Evolutionary conservation across 2,888 invertebrate species (phyloP).

Genomic region (Asteroscopus sphinx): DNA sequence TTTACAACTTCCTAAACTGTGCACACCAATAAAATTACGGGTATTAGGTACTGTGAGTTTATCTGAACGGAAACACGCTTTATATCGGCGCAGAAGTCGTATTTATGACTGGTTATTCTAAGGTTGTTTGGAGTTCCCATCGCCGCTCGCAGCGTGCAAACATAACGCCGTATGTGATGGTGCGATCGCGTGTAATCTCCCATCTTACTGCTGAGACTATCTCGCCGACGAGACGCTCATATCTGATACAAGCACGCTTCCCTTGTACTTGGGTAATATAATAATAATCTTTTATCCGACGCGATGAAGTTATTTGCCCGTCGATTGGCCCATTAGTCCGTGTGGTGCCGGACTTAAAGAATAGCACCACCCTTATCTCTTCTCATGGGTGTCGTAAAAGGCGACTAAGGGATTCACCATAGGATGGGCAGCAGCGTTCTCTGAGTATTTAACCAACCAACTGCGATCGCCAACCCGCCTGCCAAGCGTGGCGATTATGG

Average conservation of each 20-base stretch:
- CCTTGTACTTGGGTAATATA: conserved; percentile 63
- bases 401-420: too few species aligned
- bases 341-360: too few species aligned
- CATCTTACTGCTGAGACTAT: conserved; percentile 55
- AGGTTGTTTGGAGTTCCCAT: conserved; percentile 78
- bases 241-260: conserved; percentile 71
- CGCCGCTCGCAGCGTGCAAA: conserved; percentile 65
- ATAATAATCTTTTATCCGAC: conserved; percentile 74
- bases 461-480: too few species aligned
- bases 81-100: conserved; percentile 65
- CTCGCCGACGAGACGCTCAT: conserved; percentile 57
- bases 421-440: too few species aligned
- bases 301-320: conserved; percentile 75
- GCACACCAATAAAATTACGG: conserved; percentile 65
- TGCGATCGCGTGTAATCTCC: conserved; percentile 65
- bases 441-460: too few species aligned
- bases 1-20: conserved; percentile 70
- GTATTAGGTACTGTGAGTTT: conserved; percentile 66
- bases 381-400: too few species aligned
- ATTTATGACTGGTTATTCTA: conserved; percentile 75
- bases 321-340: conserved; percentile 64
- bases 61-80: conserved; percentile 72
- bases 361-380: too few species aligned
- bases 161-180: conserved; percentile 61
- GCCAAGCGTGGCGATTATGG: too few species aligned